Evolutionary conservation across 2,888 invertebrate genomes (phyloP).

Genomic region (Octodonta nipae): DNA sequence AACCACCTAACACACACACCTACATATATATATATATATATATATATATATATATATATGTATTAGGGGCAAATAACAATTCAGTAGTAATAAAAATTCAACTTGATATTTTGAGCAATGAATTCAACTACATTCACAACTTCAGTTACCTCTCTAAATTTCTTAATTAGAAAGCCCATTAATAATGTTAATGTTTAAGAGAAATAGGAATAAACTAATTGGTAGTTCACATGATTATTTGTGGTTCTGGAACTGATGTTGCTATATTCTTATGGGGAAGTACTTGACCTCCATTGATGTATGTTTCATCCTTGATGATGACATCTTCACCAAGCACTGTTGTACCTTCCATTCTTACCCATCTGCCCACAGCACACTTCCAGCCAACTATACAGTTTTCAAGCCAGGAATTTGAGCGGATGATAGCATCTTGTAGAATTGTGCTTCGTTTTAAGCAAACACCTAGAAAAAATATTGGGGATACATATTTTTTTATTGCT

Average conservation of each 20-base stretch:
- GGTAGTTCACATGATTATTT: slow-evolving; percentile 81
- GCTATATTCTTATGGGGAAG: slow-evolving; percentile 78
- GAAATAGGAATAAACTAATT: background rate
- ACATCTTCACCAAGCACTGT: slow-evolving; percentile 98
- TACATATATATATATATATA: too few species aligned
- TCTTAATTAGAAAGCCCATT: too few species aligned
- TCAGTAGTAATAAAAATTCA: too few species aligned
- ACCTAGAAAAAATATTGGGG: too few species aligned
- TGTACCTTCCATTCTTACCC: slow-evolving; percentile 97
- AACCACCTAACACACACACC: too few species aligned
- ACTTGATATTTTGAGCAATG: too few species aligned
- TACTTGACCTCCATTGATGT: slow-evolving; percentile 95
- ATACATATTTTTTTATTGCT: too few species aligned
- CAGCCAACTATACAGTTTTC: slow-evolving; percentile 96
- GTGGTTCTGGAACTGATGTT: slow-evolving; percentile 87
- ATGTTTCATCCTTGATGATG: slow-evolving; percentile 94
- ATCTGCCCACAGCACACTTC: slow-evolving; percentile 86
- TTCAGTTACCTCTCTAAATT: too few species aligned
- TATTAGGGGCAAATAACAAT: too few species aligned
- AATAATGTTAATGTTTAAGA: too few species aligned
- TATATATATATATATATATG: too few species aligned
- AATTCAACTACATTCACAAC: too few species aligned
- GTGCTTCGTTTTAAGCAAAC: slow-evolving; percentile 92
- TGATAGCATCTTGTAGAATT: slow-evolving; percentile 67
- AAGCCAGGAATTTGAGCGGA: slow-evolving; percentile 90